Evolutionary conservation across 2,888 invertebrate genomes (phyloP), one percentile per base, ranked within the genome.

Genomic region (Meta bourneti): DNA sequence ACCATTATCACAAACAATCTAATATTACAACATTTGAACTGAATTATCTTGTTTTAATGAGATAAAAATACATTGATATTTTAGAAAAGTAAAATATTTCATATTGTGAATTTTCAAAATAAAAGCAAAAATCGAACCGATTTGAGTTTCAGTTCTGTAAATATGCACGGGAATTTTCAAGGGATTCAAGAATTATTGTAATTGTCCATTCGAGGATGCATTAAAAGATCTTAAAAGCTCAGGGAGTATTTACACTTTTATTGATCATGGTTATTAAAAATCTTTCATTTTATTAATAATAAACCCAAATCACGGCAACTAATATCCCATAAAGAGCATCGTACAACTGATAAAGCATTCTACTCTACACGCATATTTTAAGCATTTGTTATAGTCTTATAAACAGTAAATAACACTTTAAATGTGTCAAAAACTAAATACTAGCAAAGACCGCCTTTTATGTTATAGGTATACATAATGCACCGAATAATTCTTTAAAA

Each of bases 401-500:
- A 52, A 83, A 72, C 52, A 83, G 34, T 83, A 83, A 83, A 83
- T 83, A 82, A 82, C 51, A 52, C n/a, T 71, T 70, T 49, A 49
- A 70, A 48, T 49, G 49, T 51, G 16, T 82, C 71, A 71, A 71
- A 74, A 20, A 69, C 72, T 74, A n/a, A 19, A 74, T 11, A 51
- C 52, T 70, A 48, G 19, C 51, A n/a, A 83, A 74, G 72, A 51
- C 19, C 49, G 16, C 11, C 83, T 74, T 74, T 72, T 74, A 54
- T 83, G 74, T 83, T 74, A 51, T n/a, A 74, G 72, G 51, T 71
- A 52, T 70, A 52, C 52, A 83, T 83, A 74, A 83, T 71, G 83
- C 74, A 20, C 49, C 11, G 52, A 83, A 83, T 83, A 83, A 83
- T 72, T 83, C 83, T 83, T 83, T 83, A 70, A 83, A 83, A 74